Evolutionary conservation across 2,113 vertebrate genomes (phyloP), one percentile per base, ranked within the genome.

Genomic region (Plestiodon gilberti): DNA sequence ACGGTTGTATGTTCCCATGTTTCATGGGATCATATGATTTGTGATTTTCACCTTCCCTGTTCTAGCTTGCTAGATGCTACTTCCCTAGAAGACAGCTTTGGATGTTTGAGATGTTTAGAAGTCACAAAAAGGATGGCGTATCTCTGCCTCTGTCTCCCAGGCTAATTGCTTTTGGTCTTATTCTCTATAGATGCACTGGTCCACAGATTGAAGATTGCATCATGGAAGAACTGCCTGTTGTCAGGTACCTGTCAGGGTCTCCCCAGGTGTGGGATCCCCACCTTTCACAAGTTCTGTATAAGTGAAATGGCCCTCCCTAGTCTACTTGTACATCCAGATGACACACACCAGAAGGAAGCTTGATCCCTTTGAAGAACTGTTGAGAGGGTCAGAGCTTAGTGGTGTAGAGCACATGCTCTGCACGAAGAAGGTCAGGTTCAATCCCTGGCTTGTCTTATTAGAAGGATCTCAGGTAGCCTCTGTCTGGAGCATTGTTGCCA

Each of bases 151-250:
- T 2, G 11, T 57, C 28, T 69, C 30, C 65, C n/a, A 73, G 17
- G 65, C 22, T 83, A 73, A 83, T 55, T 48, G 43, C 14, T 20
- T 33, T n/a, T 17, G 48, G 28, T 88, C 82, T 43, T 70, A 1
- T 88, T 83, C 5, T 14, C 23, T 75, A 8, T 55, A 87, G 85
- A 69, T 87, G 85, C 38, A 22, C 35, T 23, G 85, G 85, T 22
- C 85, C 85, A 67, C 30, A 25, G 17, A 52, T 81, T 87, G 85
- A n/a, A 81, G 43, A 87, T 38, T 87, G 85, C 59, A 64, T 87
- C 59, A 23, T 55, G 43, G 70, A 75, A 55, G 57, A 38, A 55
- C 15, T 74, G n/a, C 70, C 40, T 55, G 70, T 38, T 64, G 3
- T 15, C 70, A 81, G 85, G 85, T 87, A 87, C 2, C 28, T 81